Base-by-base conservation (phyloP, 2,888 invertebrate species). In the Ctena decussata region DNA sequence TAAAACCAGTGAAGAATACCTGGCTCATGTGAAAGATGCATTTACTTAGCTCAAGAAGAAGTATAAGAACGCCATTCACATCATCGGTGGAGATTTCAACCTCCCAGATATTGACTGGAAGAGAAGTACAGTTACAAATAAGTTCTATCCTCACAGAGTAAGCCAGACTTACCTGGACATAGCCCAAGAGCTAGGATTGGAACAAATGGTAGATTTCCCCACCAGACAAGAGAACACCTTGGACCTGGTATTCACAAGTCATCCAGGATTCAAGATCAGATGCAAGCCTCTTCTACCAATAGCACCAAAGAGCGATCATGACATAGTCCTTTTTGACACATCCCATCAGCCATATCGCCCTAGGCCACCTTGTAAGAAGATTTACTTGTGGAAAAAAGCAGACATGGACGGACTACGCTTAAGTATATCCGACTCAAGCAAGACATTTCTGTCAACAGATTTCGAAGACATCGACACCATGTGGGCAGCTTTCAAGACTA, bases 31-130 rank as follows among this genome's bases (percentile, higher is more conserved):
- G 44, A 65, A 76, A 41, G 30, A 27, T 2, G 39, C 24, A 41
- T 41, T 76, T 6, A 21, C 15, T 3, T 32, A 32, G 3, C 32
- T 65, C 1, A 32, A 35, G 65, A 65, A 35, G 35, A 32, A 65
- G 65, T n/a, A 65, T 35, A 65, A 35, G 65, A 65, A 65, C 30
- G 32, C 65, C 35, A 35, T 65, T 1, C 65, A 37, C 21, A 65
- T 65, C 15, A 41, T 76, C 12, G 76, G 65, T 24, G 76, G 76
- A 0, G 65, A 76, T 27, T 76, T 76, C 53, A 76, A 76, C 60
- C 12, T 60, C 27, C 76, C 57, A 57, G 76, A 76, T 21, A 76
- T 65, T 27, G 57, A 76, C 44, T 76, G 60, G 60, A 41, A 76
- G 18, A 35, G 11, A 24, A 24, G 6, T 27, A 57, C 30, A 11